Evolutionary conservation across 2,888 invertebrate genomes (phyloP), one percentile per base, ranked within the genome.

Genomic region (Phlogophora meticulosa): DNA sequence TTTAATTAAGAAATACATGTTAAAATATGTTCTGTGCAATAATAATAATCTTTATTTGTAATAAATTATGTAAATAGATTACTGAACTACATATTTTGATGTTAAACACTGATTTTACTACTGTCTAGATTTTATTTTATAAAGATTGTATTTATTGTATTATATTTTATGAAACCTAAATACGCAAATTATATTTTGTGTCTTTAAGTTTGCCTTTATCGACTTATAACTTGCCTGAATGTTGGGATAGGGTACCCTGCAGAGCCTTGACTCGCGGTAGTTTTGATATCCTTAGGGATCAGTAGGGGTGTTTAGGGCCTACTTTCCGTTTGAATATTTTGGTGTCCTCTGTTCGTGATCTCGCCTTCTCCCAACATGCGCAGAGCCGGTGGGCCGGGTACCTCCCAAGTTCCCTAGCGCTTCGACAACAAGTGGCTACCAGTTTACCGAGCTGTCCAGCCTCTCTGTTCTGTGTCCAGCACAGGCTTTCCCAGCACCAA

Each of bases 241-340:
- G 98, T 98, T 98, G 98, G 98, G 98, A 98, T 98, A 98, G 98
- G 98, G 98, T 98, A 98, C 98, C 98, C 98, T 98, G 98, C 93
- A 93, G 93, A 95, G 94, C 94, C 95, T 92, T 92, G 88, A 94
- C 94, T 88, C 92, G 92, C 92, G 90, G 76, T 68, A 62, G 48
- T 74, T 69, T 73, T 78, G 66, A 61, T 36, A 75, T 64, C 62
- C 66, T 38, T 74, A 81, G 80, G 83, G 79, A 86, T 83, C 61
- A 81, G 85, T 90, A 90, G 91, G 90, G 88, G 83, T 82, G 40
- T 77, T 80, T 76, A 88, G 88, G 86, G 80, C 65, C 69, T 78
- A 71, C 69, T 72, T 75, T 77, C 69, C 67, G 66, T 69, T 71
- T 73, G 66, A 81, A 51, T 68, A 65, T 72, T 73, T 76, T 85